Conservation (phyloP, 2,888 invertebrate species). For the Melanophora roralis region DNA sequence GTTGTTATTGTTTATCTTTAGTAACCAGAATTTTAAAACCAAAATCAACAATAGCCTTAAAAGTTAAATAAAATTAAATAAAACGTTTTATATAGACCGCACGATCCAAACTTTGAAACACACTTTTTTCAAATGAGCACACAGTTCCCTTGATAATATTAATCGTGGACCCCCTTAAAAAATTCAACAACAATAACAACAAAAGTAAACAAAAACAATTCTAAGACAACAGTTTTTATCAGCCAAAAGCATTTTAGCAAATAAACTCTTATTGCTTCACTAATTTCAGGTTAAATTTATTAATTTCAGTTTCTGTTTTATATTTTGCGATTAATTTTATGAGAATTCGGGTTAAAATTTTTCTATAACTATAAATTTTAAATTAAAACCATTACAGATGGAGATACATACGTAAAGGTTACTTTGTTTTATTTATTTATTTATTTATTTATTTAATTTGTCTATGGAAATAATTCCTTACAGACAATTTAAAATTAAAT, state of each 20-base stretch:
- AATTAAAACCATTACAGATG: background rate
- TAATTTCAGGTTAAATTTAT: conserved; percentile 35
- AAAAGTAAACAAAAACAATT: background rate
- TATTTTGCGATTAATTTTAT: conserved; percentile 18
- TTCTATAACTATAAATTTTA: too few species aligned
- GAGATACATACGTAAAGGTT: background rate
- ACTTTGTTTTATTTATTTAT: too few species aligned
- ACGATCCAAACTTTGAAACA: conserved; percentile 39
- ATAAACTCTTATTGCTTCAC: conserved; percentile 45
- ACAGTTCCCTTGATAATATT: background rate
- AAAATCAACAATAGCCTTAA: background rate
- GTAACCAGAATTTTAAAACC: background rate
- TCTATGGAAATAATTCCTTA: too few species aligned
- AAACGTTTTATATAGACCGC: background rate
- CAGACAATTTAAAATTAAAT: too few species aligned
- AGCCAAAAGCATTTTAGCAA: conserved; percentile 46
- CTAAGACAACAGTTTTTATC: conserved; percentile 33
- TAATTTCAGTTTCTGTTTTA: background rate
- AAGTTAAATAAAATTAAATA: background rate
- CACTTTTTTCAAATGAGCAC: conserved; percentile 56
- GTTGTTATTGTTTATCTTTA: background rate
- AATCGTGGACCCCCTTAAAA: background rate
- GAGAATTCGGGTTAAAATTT: background rate
- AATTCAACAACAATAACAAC: background rate
- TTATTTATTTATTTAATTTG: too few species aligned